Conservation (phyloP, 2,888 invertebrate species). For the Iselma pallidipennis region DNA sequence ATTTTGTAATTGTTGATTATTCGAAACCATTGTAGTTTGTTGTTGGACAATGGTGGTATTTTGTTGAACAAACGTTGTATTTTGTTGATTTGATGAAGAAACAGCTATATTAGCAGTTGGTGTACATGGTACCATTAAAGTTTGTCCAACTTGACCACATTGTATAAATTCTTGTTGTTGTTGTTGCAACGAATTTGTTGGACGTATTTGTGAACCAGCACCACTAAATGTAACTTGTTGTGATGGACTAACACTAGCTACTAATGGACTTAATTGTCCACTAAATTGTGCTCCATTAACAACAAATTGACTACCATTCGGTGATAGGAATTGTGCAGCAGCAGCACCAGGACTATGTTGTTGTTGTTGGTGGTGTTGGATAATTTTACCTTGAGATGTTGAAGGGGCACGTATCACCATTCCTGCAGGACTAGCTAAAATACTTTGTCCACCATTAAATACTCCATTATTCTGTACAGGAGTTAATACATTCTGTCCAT, state of each 20-base stretch:
- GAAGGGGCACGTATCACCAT: slow-evolving; percentile 77
- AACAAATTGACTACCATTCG: slow-evolving; percentile 73
- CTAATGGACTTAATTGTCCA: slow-evolving; percentile 78
- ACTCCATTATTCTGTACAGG: slow-evolving; percentile 70
- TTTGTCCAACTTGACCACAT: slow-evolving; percentile 70
- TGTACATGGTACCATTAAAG: slow-evolving; percentile 71
- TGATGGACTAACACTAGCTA: slow-evolving; percentile 73
- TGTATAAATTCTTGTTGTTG: slow-evolving; percentile 72
- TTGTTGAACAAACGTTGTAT: slow-evolving; percentile 78
- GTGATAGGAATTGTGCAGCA: slow-evolving; percentile 73
- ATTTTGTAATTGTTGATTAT: slow-evolving; percentile 62
- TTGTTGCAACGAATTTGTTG: neutral
- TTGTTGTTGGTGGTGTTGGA: slow-evolving; percentile 65
- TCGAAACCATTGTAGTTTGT: slow-evolving; percentile 76
- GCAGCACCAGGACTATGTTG: slow-evolving; percentile 69
- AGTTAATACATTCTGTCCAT: slow-evolving; percentile 75
- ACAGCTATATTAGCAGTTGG: slow-evolving; percentile 61
- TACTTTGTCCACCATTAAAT: slow-evolving; percentile 68
- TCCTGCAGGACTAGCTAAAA: slow-evolving; percentile 69
- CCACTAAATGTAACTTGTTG: slow-evolving; percentile 60
- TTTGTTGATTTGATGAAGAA: slow-evolving; percentile 63
- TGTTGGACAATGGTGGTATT: slow-evolving; percentile 85
- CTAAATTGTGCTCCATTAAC: slow-evolving; percentile 74
- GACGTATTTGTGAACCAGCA: slow-evolving; percentile 41
- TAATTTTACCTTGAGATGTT: slow-evolving; percentile 71